Evolutionary conservation across 2,113 vertebrate species (phyloP), one percentile per base, ranked within the genome.

Genomic region (Collichthys lucidus): DNA sequence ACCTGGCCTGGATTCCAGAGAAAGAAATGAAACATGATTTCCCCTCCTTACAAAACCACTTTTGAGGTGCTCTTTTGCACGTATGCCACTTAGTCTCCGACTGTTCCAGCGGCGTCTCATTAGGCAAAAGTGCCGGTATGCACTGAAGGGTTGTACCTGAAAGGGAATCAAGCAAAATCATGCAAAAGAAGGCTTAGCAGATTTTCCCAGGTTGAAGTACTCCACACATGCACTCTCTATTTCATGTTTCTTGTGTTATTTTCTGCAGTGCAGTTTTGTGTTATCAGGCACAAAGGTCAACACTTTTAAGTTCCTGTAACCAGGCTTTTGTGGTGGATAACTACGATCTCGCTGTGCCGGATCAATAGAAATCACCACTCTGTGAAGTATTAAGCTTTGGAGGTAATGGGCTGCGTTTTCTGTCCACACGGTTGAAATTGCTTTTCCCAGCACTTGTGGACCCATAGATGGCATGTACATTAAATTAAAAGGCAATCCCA

Each of bases 361-460:
- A 86, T 89, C 77, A 57, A 74, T 82, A 59, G 35, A 66, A 79
- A 67, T 42, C 26, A 24, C n/a, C 53, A 31, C 55, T 59, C 19
- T 0, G 17, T 40, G 6, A 81, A 55, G 42, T 50, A 22, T 60
- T 49, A 56, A 57, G 68, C 46, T 46, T 74, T 15, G 2, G 26
- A 29, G 26, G 42, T 31, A 82, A 5, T 74, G 15, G 56, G 24
- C 29, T 49, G 16, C 11, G 6, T 68, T 81, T 78, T 53, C 42
- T 35, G 19, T 49, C 8, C 7, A 26, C 4, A 3, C 2, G 31
- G 19, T 46, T 24, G 53, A 69, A 86, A 84, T 55, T 55, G 74
- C 56, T 52, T 69, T 53, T 0, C 52, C 26, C 12, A 22, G n/a
- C 75, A 14, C 20, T 56, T 1, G 24, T 20, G 5, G 31, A 60